Evolutionary conservation across 1,140 invertebrate genomes (phyloP), one percentile per base, ranked within the genome.

Genomic region (Philaenus spumarius): DNA sequence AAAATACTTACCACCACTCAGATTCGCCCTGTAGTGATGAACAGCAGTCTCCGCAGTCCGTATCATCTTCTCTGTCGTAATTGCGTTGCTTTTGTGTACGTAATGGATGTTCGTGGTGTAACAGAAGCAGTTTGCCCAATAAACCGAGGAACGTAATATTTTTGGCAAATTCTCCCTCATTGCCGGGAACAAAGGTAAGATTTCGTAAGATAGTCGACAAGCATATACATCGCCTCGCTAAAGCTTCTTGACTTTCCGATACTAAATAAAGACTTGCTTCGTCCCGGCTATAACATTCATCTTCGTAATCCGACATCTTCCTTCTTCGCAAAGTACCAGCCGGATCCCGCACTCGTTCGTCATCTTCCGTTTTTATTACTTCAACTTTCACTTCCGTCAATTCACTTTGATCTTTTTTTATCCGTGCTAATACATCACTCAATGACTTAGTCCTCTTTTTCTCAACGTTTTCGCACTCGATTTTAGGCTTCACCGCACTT

Each of bases 151-250:
- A 90, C 7, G 86, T 86, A 2, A 84, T 78, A 68, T 90, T 93
- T 68, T 89, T 89, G n/a, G 91, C 86, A 75, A 99, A 88, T 67
- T 96, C 89, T 9, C 76, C 75, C 73, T 98, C 96, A 73, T 99
- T 99, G 45, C 95, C 95, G 40, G 95, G 95, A 67, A 99, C 90
- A 77, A 98, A 98, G 0, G 95, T 97, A 62, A 99, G 80, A 72
- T 95, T 98, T 59, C 97, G 82, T 51, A 99, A 77, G 76, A 96
- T 89, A 76, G 95, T 89, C 47, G 91, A 95, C 57, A 97, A 77
- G 70, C 90, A 93, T 26, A 97, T 82, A 73, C 92, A 95, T 56
- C 94, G 82, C 57, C 88, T 81, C 1, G 89, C 89, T 23, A 97
- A 72, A 58, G 87, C 84, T 68, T 96, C 93, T 68, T 95, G 89